Evolutionary conservation across 2,888 invertebrate genomes (phyloP), one percentile per base, ranked within the genome.

Genomic region (Eledone cirrhosa): DNA sequence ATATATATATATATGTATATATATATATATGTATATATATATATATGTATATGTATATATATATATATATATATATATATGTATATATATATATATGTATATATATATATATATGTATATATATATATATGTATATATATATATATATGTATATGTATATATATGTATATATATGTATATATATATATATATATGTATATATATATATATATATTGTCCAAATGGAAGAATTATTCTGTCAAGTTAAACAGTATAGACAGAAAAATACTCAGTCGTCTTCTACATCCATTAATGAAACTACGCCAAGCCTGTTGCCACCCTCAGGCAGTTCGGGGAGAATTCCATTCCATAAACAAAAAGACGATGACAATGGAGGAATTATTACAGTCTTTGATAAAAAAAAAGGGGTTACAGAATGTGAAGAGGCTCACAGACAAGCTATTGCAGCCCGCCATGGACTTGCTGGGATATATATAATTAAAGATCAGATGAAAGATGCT

Each of bases 221-320:
- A 72, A 72, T 72, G n/a, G 22, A 74, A 48, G 19, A 22, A 77
- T 47, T 63, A 65, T 47, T 48, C 27, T 13, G 59, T 24, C 19
- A 77, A 74, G n/a, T 74, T 75, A n/a, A 65, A 74, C 33, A 41
- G 41, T 19, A 59, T 80, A 33, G 72, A 69, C 19, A 31, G 91
- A 53, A 85, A 89, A 31, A 87, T 87, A 16, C 82, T 93, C 31
- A 91, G 91, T 82, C 88, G 87, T 81, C 83, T 95, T 77, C 87
- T 95, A 85, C 91, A 91, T 74, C 95, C 95, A 0, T 91, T 95
- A 79, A 88, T 93, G 77, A 92, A 93, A 78, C 90, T 95, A 79
- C 92, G 95, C 0, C 94, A 94, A 90, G 94, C 94, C 1, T 95
- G 95, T 87, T 93, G 93, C 19, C 93, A 94, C 88, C 94, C 95